phyloP scores from a whole-genome alignment of 2,113 vertebrate genomes.

The Catagonus wagneri region DNA sequence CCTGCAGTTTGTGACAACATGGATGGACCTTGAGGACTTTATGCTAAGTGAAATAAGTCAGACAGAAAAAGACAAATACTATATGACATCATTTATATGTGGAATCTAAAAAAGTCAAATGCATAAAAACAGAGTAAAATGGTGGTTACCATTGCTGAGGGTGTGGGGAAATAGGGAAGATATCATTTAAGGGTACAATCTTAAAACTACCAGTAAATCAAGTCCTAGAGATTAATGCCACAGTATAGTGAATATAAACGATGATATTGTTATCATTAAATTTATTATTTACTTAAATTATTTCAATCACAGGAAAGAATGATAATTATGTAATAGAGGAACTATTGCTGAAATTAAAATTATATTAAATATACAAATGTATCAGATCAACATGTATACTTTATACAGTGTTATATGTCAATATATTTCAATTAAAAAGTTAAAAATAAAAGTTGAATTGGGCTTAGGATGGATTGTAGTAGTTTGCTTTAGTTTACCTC shows the following conservation, averaged over 20 bases:
- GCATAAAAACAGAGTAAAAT: not conserved
- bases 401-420: not conserved
- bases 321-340: not conserved
- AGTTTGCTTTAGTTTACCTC: not conserved
- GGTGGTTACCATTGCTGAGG: not conserved
- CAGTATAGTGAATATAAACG: not conserved
- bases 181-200: not conserved
- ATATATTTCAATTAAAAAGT: not conserved
- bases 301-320: not conserved
- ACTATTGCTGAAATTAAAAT: not conserved
- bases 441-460: not conserved
- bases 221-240: not conserved
- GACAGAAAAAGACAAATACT: not conserved
- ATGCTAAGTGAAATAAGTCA: not conserved
- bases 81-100: not conserved
- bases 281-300: not conserved
- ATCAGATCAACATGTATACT: not conserved
- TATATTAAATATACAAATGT: not conserved
- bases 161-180: not conserved
- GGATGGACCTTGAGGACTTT: not conserved
- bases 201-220: not conserved
- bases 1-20: not conserved
- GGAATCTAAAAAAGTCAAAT: not conserved
- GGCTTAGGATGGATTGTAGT: not conserved
- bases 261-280: not conserved